Evolutionary conservation across 92 coral and sea anemone species (phyloP), one percentile per base, ranked within the genome.

Genomic region (Siderastrea radians): DNA sequence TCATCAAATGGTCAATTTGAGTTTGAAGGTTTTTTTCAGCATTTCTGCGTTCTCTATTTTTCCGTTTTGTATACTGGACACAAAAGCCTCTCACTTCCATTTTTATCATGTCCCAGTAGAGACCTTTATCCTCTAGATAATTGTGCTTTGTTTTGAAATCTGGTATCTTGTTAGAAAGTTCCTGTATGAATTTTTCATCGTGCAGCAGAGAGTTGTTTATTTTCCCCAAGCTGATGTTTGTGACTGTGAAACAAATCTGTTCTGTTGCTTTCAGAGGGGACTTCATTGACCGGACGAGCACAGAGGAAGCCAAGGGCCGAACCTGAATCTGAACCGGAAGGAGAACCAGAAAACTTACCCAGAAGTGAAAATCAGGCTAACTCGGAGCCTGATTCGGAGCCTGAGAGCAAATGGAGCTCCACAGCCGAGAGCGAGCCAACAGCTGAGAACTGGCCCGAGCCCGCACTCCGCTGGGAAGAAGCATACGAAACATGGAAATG

Each of bases 391-490:
- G 45, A 43, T 15, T 44, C 81, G 45, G 69, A 6, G 13, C 60
- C 49, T 38, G 77, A 81, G 43, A 3, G 38, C 15, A 67, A 14
- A 38, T 38, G 13, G 60, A 53, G 53, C 49, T 55, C 15, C 76
- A 55, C 19, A 48, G 63, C 16, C 50, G 43, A 49, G 9, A 26
- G 45, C 12, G 87, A 84, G 62, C 71, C 70, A 54, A 77, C 74
- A 48, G 83, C 96, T 1, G 95, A 94, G 69, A 73, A 79, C 59
- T 94, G 97, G 97, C 97, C 97, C 15, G 97, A 94, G 62, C 95
- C 97, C 17, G 97, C 88, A 8, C 97, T 95, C 7, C 79, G 64
- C 61, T 94, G 97, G 97, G 85, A 89, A 4, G 81, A 89, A 49
- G 97, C 97, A 3, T 94, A 89, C 74, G 70, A 84, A 11, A 62